Evolutionary conservation across 2,888 invertebrate species (phyloP).

Genomic region (Andricus quercusramuli): DNA sequence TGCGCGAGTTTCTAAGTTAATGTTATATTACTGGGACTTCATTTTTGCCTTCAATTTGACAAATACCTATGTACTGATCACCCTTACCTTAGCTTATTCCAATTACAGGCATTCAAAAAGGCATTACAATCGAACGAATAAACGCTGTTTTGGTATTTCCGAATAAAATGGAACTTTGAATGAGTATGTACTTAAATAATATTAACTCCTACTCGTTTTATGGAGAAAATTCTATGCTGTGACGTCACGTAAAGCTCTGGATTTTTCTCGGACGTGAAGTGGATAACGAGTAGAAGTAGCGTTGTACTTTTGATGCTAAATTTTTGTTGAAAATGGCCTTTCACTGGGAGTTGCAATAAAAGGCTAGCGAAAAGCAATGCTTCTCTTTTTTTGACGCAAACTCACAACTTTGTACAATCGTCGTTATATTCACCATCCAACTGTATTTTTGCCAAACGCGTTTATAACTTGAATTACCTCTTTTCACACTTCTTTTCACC

Average conservation of each 20-base stretch:
- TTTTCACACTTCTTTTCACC: background rate
- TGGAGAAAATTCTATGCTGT: background rate
- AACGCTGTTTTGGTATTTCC: no score
- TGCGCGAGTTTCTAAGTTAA: no score
- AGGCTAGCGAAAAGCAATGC: constrained; percentile 49
- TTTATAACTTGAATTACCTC: background rate
- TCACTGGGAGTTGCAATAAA: constrained; percentile 55
- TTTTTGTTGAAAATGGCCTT: constrained; percentile 57
- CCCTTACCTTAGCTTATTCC: no score
- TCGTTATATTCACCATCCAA: background rate
- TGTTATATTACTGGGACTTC: no score
- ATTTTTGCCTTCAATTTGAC: no score
- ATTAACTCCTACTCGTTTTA: background rate
- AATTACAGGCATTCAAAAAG: no score
- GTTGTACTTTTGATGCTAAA: constrained; percentile 57
- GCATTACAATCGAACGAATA: no score
- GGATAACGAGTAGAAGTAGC: constrained; percentile 39
- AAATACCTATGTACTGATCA: no score
- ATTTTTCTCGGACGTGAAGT: background rate
- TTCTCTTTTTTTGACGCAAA: constrained; percentile 1
- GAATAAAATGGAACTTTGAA: no score
- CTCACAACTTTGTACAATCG: background rate
- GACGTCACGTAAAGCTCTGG: background rate
- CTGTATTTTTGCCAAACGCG: background rate
- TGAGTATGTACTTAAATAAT: background rate